These are phyloP conservation scores for Xenopus borealis DNA, from an alignment of 2,113 vertebrate species.

Conservation along the genomic window DNA sequence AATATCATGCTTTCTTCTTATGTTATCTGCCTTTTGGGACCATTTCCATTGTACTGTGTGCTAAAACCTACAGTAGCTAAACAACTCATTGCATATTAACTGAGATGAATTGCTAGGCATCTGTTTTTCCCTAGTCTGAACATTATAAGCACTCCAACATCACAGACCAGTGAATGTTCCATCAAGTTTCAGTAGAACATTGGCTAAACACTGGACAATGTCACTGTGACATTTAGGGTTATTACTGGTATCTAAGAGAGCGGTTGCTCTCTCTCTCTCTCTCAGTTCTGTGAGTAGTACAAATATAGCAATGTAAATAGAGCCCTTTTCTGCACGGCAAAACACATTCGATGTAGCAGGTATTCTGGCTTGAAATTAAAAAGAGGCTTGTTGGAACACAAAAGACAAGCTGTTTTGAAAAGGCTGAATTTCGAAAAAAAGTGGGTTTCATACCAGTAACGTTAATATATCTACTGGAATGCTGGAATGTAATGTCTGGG, in stretches of 20 bases:
- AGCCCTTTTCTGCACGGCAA: not conserved
- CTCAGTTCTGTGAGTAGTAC: not conserved
- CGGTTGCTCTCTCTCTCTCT: not conserved
- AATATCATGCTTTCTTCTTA: conserved; percentile 57
- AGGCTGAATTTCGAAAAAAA: too few relatives aligned
- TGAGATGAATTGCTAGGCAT: not conserved
- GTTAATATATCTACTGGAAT: too few relatives aligned
- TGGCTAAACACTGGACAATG: not conserved
- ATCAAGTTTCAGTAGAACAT: not conserved
- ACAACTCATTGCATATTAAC: not conserved
- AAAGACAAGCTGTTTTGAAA: too few relatives aligned
- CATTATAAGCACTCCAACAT: not conserved
- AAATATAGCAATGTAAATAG: conserved; percentile 10
- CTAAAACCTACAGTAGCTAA: not conserved
- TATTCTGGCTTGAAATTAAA: too few relatives aligned
- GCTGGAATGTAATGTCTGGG: too few relatives aligned
- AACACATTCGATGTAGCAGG: too few relatives aligned
- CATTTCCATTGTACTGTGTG: not conserved
- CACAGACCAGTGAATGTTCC: not conserved
- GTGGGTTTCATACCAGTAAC: too few relatives aligned
- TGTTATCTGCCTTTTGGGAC: conserved; percentile 56
- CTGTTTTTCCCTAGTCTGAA: not conserved
- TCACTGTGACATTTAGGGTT: conserved; percentile 17
- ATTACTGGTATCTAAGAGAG: conserved; percentile 2
- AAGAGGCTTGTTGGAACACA: too few relatives aligned